Conservation (phyloP, 2,797 vertebrate genomes). For the Spinus olivaceus region DNA sequence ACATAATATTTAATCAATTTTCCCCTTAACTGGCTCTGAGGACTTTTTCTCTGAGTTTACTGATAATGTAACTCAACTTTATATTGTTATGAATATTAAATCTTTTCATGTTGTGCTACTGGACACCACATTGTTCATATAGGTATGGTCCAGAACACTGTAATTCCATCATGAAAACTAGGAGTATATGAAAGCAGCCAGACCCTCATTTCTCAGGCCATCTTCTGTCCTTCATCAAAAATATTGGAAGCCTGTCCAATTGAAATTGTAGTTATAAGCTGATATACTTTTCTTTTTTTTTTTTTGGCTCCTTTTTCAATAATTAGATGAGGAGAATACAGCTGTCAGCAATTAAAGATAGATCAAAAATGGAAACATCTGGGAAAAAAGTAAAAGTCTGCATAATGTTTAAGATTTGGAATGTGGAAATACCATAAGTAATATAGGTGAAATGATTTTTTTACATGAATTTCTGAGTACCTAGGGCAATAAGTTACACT, state of each 20-base stretch:
- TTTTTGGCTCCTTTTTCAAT: background rate
- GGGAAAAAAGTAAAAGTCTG: background rate
- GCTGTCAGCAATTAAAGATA: background rate
- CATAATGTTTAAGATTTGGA: background rate
- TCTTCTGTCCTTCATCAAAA: background rate
- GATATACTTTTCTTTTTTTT: background rate
- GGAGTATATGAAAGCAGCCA: background rate
- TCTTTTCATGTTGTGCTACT: background rate
- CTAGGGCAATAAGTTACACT: background rate
- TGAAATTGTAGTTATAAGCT: background rate
- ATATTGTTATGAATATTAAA: background rate
- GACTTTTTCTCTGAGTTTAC: background rate
- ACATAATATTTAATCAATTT: background rate
- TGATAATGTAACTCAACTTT: background rate
- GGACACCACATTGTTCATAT: background rate
- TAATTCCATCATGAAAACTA: background rate
- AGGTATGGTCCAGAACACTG: background rate
- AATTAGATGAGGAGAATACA: background rate
- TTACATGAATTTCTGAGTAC: background rate
- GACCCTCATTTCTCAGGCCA: accelerated
- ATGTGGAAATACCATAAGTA: background rate
- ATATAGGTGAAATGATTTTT: background rate
- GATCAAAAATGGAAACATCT: background rate
- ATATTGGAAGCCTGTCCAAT: background rate
- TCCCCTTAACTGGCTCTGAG: background rate